Conservation (phyloP, 2,113 vertebrate species). For the western clawed frog (Xenopus tropicalis) region UCB_Xtro_10.0 CM004450.2:53258001-53258500, state of each 20-base stretch:
- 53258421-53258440: neutral
- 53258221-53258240: conserved; percentile 34
- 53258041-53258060: conserved; percentile 54
- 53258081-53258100: conserved; percentile 56
- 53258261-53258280: conserved; percentile 19
- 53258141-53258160: conserved; percentile 50
- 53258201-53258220: conserved; percentile 45
- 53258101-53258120: conserved; percentile 57
- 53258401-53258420: conserved; percentile 13
- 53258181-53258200: conserved; percentile 56
- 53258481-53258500: no score
- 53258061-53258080: conserved; percentile 53
- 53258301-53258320: neutral
- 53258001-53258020: conserved; percentile 16
- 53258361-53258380: conserved; percentile 23
- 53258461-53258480: no score
- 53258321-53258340: conserved; percentile 18
- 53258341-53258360: conserved; percentile 22
- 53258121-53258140: conserved; percentile 63
- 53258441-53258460: no score
- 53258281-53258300: conserved; percentile 29
- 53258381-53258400: conserved; percentile 14
- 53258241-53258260: conserved; percentile 37
- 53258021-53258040: conserved; percentile 14
- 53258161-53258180: conserved; percentile 62